Conservation (phyloP, 2,797 vertebrate genomes). For the Alcedo quadribrachys region DNA sequence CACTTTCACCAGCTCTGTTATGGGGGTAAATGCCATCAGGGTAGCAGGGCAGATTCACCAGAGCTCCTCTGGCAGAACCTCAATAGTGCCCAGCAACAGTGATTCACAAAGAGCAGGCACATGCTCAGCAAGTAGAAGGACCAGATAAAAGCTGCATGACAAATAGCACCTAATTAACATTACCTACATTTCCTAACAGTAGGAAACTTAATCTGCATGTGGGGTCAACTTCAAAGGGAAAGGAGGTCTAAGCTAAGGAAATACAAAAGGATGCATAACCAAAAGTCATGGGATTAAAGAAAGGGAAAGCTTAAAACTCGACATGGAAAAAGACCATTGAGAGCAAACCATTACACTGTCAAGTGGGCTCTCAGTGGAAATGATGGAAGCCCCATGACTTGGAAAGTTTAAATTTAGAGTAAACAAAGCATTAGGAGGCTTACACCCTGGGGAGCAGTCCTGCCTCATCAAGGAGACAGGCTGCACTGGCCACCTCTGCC, state of each 20-base stretch:
- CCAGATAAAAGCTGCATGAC: background rate
- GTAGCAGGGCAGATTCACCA: background rate
- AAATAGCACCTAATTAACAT: constrained; percentile 46
- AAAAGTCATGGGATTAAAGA: constrained; percentile 39
- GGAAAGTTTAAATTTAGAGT: constrained; percentile 57
- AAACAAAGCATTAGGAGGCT: constrained; percentile 51
- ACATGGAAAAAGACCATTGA: background rate
- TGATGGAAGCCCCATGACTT: constrained; percentile 35
- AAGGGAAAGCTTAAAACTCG: constrained; percentile 46
- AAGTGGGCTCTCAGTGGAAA: constrained; percentile 12
- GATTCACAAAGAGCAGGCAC: background rate
- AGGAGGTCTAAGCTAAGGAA: background rate
- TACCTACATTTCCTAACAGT: constrained; percentile 31
- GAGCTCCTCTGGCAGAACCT: background rate
- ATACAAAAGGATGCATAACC: constrained; percentile 34
- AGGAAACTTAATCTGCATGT: constrained; percentile 1
- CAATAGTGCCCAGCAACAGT: background rate
- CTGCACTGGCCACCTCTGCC: background rate
- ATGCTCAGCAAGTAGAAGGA: background rate
- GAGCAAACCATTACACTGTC: constrained; percentile 27
- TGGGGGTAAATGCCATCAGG: background rate
- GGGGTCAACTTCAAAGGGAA: constrained; percentile 37
- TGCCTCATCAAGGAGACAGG: background rate
- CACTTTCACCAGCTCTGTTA: background rate
- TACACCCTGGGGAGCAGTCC: background rate